A percentile compares a stretch with the other conserved stretches of the same genome.
phyloP scores from a whole-genome alignment of 92 coral and sea anemone genomes.

The Pocillopora grandis region DNA sequence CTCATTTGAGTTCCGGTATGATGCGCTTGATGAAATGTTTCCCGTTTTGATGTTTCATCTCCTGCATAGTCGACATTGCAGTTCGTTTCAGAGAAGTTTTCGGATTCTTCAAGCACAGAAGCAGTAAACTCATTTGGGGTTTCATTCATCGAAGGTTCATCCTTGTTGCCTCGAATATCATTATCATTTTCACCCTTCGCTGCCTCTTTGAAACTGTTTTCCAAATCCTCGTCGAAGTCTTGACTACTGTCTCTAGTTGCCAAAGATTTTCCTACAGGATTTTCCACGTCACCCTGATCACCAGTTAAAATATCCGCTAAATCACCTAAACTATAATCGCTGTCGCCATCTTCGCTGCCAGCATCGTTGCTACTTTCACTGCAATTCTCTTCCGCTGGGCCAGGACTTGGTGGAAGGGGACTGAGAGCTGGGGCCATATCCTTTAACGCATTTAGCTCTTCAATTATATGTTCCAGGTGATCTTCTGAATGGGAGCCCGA shows the following conservation, averaged over 20 bases:
- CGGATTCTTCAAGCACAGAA: background rate
- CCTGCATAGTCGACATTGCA: background rate
- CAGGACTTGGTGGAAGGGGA: constrained; percentile 59
- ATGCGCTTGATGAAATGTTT: background rate
- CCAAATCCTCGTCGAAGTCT: background rate
- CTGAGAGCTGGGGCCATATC: constrained; percentile 28
- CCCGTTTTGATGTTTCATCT: background rate
- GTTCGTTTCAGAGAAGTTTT: background rate
- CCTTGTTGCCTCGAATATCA: background rate
- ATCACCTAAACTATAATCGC: constrained; percentile 42
- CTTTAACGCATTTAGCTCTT: constrained; percentile 17
- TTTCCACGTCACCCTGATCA: background rate
- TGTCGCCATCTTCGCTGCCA: constrained; percentile 19
- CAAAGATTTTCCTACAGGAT: background rate
- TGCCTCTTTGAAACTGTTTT: background rate
- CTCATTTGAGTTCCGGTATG: background rate
- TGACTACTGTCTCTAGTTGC: background rate
- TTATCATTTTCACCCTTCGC: background rate
- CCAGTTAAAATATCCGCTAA: constrained; percentile 33
- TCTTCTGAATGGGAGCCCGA: constrained; percentile 6
- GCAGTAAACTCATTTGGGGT: background rate
- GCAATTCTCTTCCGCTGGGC: constrained; percentile 16
- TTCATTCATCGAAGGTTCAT: constrained; percentile 1
- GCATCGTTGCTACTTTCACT: constrained; percentile 16
- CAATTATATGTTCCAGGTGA: constrained; percentile 8